These are phyloP conservation scores for Pogona vitticeps DNA, from an alignment of 2,113 vertebrate species.

Conservation along the genomic window DNA sequence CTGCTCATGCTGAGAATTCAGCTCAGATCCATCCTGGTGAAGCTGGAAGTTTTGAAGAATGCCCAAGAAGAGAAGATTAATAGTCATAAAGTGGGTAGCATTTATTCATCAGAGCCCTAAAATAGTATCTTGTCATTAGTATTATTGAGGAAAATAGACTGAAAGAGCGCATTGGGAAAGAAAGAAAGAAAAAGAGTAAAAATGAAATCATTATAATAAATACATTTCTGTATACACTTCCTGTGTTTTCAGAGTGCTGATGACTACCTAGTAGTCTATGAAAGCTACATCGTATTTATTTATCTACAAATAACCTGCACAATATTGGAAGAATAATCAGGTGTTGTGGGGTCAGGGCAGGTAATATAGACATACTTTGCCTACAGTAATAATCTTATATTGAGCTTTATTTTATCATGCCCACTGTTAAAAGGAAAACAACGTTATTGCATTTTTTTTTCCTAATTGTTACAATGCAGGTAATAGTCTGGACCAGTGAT, in stretches of 20 bases:
- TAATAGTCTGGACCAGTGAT: no score
- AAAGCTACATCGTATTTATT: not conserved
- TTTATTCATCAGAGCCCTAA: not conserved
- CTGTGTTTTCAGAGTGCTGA: not conserved
- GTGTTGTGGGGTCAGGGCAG: not conserved
- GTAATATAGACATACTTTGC: not conserved
- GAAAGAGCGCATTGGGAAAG: not conserved
- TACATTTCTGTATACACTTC: not conserved
- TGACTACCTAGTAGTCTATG: not conserved
- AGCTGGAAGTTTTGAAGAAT: conserved; percentile 45
- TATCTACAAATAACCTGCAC: not conserved
- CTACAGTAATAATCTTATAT: not conserved
- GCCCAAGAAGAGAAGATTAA: conserved; percentile 27
- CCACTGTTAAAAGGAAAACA: not conserved
- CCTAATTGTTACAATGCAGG: no score
- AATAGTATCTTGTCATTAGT: not conserved
- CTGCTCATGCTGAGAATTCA: conserved; percentile 25
- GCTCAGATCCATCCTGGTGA: conserved; percentile 17
- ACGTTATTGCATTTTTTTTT: no score
- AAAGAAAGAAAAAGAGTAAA: not conserved
- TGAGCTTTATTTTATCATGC: not conserved
- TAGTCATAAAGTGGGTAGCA: conserved; percentile 61
- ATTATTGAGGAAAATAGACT: not conserved
- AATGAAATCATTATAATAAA: not conserved
- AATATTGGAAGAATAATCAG: not conserved